phyloP scores from a whole-genome alignment of 2,113 vertebrate species.

The Lophura nycthemera region DNA sequence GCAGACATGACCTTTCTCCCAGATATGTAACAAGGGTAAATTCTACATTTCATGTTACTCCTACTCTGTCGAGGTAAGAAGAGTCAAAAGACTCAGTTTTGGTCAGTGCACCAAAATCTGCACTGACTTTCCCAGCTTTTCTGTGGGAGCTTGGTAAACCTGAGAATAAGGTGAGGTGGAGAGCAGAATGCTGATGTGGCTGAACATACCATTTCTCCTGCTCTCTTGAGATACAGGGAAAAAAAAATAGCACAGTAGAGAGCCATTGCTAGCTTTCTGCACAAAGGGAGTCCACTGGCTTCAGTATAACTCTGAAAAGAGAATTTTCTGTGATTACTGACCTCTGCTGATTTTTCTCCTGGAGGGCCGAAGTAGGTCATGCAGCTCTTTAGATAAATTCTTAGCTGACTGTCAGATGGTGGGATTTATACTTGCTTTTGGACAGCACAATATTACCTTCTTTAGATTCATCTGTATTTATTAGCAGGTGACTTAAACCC shows the following conservation, averaged over 20 bases:
- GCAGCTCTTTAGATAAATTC: conserved; percentile 10
- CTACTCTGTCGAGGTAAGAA: neutral
- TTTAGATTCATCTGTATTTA: neutral
- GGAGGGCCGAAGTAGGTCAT: conserved; percentile 36
- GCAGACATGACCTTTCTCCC: conserved; percentile 25
- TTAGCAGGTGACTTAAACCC: neutral
- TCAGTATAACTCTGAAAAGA: neutral
- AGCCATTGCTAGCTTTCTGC: neutral
- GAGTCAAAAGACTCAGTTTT: neutral
- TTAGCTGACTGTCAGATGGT: neutral
- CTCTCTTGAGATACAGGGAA: neutral
- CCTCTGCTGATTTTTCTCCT: neutral
- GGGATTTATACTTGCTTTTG: neutral
- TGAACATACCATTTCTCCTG: neutral
- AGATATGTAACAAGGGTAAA: neutral
- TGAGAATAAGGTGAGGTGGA: neutral
- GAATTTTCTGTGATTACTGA: neutral
- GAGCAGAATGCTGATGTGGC: neutral
- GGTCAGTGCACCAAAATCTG: neutral
- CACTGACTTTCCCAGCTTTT: neutral
- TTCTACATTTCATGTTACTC: neutral
- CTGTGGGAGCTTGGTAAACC: neutral
- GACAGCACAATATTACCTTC: neutral
- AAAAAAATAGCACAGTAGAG: neutral
- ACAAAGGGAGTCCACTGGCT: neutral